Evolutionary conservation across 2,797 vertebrate genomes (phyloP), one percentile per base, ranked within the genome.

Genomic region (Adelosebastes latens): DNA sequence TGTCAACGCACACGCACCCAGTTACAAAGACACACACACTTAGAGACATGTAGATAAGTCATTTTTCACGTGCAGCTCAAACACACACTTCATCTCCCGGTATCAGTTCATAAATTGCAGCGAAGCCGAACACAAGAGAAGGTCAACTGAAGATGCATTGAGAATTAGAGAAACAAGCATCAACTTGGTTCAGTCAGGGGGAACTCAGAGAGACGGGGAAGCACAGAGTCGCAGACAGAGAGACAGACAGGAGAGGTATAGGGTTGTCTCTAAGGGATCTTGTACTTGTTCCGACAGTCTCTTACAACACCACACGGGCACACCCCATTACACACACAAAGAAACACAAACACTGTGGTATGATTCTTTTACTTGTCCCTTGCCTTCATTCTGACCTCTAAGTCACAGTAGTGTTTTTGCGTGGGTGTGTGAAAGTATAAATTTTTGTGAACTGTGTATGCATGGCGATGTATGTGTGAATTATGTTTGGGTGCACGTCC

Each of bases 91-190:
- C 87, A 79, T 89, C 62, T 72, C 74, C 76, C 31, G 61, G 52
- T 83, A 77, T 82, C 68, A 52, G 74, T 79, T 70, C 85, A 82
- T 86, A 86, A 90, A 91, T 73, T 60, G 49, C 84, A 79, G 72
- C 16, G 80, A 92, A 92, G 84, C 64, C 59, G 80, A 85, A 66
- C 77, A 71, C 64, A 31, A 69, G 77, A 88, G 88, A 90, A 93
- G 92, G 91, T 92, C 90, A 89, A 58, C 67, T 69, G 86, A 85
- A 90, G 90, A 90, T 76, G 81, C 78, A 81, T 78, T 12, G 60
- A 87, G 82, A 90, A 86, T 92, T 81, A 85, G 27, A 79, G 68
- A 80, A 84, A 78, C 69, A 83, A 66, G 46, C 65, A 34, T 81
- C 72, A 62, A 60, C 62, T 31, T 46, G 63, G 61, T 69, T 68